Evolutionary conservation across 2,888 invertebrate species (phyloP), one percentile per base, ranked within the genome.

Genomic region (Flabesymbios commensalis): DNA sequence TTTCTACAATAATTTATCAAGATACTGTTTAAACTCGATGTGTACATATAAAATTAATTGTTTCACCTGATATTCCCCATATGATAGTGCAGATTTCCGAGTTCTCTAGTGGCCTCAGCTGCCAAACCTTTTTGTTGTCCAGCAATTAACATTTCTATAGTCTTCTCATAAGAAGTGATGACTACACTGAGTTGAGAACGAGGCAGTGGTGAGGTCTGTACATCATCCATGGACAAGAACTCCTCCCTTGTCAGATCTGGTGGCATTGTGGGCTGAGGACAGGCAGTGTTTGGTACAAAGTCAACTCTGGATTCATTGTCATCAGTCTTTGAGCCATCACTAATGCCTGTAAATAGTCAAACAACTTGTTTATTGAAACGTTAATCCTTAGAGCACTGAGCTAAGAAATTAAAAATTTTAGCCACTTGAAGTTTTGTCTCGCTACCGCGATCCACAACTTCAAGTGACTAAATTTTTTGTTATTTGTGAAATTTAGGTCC

Each of bases 91-190:
- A 82, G 72, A 68, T 79, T 79, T 41, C 79, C 82, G 29, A 78
- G 70, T 60, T 82, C 82, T 65, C 76, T 74, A 75, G 79, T 75
- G 5, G 81, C 81, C 59, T 82, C 81, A 10, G 79, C 78, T 24
- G 79, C 76, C 24, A 80, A 68, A 28, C 75, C 75, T 55, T 70
- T 77, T 70, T 79, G 73, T 51, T 77, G 76, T 62, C 77, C 77
- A 48, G 78, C 76, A 49, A 76, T 57, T 55, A 80, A 63, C 71
- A 80, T 73, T 36, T 80, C 80, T 79, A 81, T 81, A 31, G 81
- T 77, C 62, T 80, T 81, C 59, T 78, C 77, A 64, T 81, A 81
- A 4, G 81, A 79, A 2, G 73, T 61, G 29, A 80, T 72, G 45
- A 81, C 79, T 28, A 75, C 73, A 10, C 70, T 72, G 4, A 81